Conservation (phyloP, 2,113 vertebrate genomes). For the Theristicus caerulescens region DNA sequence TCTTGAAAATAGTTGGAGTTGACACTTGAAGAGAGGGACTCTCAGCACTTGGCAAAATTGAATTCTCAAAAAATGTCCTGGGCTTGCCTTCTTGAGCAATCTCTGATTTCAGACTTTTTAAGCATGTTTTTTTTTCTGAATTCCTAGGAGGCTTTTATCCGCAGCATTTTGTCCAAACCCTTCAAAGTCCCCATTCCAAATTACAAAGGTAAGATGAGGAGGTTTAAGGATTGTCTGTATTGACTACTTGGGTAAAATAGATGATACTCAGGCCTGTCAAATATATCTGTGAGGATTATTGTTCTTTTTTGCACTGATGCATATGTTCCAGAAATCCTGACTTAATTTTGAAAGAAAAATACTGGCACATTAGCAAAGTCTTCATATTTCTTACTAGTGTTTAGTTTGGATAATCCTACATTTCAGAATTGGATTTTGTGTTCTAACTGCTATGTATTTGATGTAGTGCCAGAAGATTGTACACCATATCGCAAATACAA, state of each 20-base stretch:
- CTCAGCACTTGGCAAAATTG: background rate
- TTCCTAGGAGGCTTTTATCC: constrained; percentile 92
- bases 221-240: background rate
- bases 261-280: background rate
- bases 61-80: background rate
- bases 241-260: background rate
- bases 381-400: constrained; percentile 23
- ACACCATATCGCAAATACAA: background rate
- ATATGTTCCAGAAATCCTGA: background rate
- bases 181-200: constrained; percentile 96
- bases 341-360: constrained; percentile 21
- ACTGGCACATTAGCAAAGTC: background rate
- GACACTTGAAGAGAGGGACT: background rate
- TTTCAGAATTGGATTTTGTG: constrained; percentile 36
- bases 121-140: constrained; percentile 39
- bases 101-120: constrained; percentile 10
- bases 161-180: constrained; percentile 93
- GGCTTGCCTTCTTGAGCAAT: background rate
- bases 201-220: constrained; percentile 86
- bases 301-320: constrained; percentile 21
- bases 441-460: constrained; percentile 16
- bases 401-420: constrained; percentile 45
- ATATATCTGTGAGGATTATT: constrained; percentile 21
- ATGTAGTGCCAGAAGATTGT: constrained; percentile 10
- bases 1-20: background rate